A percentile compares a stretch with the other conserved stretches of the same genome.
These are phyloP conservation scores for Actinemys pallida DNA, from an alignment of 2,113 vertebrate species.

Conservation along the genomic window DNA sequence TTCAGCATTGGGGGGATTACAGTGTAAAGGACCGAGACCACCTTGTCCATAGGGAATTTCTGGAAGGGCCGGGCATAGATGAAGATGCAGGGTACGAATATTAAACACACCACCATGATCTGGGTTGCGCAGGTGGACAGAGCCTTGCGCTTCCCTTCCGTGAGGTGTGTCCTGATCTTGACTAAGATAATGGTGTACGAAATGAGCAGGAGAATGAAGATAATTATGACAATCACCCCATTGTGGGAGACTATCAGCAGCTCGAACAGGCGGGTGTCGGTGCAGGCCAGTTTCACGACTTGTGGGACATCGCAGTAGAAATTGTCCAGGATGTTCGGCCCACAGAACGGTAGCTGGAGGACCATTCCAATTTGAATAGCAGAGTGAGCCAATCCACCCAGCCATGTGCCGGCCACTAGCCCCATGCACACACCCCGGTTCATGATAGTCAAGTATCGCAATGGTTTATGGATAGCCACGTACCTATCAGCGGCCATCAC, in stretches of 20 bases:
- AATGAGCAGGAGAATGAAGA: neutral
- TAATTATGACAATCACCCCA: neutral
- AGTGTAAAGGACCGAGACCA: constrained; percentile 58
- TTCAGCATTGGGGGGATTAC: constrained; percentile 65
- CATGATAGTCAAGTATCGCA: constrained; percentile 1
- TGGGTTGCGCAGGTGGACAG: constrained; percentile 18
- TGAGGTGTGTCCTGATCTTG: neutral
- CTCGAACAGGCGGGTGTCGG: neutral
- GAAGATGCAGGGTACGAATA: constrained; percentile 64
- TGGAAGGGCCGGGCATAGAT: constrained; percentile 65
- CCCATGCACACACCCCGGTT: neutral
- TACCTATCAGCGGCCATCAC: constrained; percentile 25
- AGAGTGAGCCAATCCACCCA: neutral
- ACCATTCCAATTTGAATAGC: neutral
- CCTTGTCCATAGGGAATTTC: constrained; percentile 59
- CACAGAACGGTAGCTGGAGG: neutral
- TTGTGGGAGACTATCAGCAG: neutral
- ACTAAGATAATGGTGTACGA: neutral
- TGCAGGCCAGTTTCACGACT: constrained; percentile 2
- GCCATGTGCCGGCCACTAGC: constrained; percentile 1
- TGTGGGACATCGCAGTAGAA: neutral
- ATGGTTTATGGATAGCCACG: neutral
- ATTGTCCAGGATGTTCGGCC: neutral
- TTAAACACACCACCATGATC: constrained; percentile 56
- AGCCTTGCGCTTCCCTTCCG: neutral